Conservation (phyloP, 2,113 vertebrate genomes). For the Phylloscopus trochilus region DNA sequence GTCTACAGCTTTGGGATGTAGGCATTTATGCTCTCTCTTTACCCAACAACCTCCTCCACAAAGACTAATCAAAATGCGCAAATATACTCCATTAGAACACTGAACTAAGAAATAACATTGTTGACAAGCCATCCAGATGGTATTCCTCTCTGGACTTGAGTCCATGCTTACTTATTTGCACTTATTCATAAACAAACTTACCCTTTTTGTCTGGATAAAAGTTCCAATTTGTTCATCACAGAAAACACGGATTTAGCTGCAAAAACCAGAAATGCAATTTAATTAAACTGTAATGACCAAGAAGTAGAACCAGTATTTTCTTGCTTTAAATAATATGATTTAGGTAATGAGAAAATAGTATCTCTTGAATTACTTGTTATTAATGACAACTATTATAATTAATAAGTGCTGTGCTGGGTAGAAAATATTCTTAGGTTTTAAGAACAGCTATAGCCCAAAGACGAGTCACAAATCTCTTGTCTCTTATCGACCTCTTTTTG, state of each 20-base stretch:
- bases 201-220: conserved; percentile 79
- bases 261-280: conserved; percentile 10
- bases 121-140: background rate
- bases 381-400: background rate
- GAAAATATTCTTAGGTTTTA: background rate
- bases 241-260: conserved; percentile 73
- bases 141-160: background rate
- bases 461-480: background rate
- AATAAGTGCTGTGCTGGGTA: background rate
- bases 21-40: background rate
- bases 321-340: background rate
- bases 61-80: background rate
- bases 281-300: background rate
- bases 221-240: conserved; percentile 75
- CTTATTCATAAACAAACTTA: conserved; percentile 55
- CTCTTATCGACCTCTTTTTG: background rate
- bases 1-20: background rate
- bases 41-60: background rate
- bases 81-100: background rate
- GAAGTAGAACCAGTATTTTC: background rate
- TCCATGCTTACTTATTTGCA: background rate
- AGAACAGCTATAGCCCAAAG: background rate
- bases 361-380: background rate
- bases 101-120: background rate
- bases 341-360: background rate